Conservation (phyloP, 2,888 invertebrate species). For the Anthrax anthrax region DNA sequence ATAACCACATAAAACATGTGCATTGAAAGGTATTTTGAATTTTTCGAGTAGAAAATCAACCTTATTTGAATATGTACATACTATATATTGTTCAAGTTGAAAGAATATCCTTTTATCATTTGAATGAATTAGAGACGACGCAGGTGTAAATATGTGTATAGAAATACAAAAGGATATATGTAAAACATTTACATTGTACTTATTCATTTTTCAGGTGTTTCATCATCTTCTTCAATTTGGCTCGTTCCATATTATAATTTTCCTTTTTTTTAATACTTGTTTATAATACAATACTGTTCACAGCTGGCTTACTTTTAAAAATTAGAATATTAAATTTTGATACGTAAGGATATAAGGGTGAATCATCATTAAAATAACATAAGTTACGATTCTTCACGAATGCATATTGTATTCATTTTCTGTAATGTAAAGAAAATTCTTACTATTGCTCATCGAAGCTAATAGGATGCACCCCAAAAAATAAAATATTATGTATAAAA, state of each 20-base stretch:
- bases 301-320: neutral
- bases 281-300: neutral
- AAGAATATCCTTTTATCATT: neutral
- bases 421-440: too few relatives aligned
- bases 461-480: conserved; percentile 6
- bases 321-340: too few relatives aligned
- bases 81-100: neutral
- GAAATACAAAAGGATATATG: neutral
- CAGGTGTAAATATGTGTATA: neutral
- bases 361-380: too few relatives aligned
- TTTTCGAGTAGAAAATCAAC: too few relatives aligned
- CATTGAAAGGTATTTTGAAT: too few relatives aligned
- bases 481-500: neutral
- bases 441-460: neutral
- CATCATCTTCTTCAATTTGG: neutral
- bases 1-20: too few relatives aligned
- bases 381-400: too few relatives aligned
- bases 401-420: too few relatives aligned
- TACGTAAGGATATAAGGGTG: too few relatives aligned
- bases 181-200: conserved; percentile 1
- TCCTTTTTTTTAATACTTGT: neutral
- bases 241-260: conserved; percentile 9
- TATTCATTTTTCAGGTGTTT: conserved; percentile 7
- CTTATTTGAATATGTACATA: too few relatives aligned
- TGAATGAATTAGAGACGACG: neutral